A percentile compares a stretch with the other conserved stretches of the same genome.
These are phyloP conservation scores for Lysandra bellargus DNA, from an alignment of 2,888 invertebrate species.

Conservation along the genomic window DNA sequence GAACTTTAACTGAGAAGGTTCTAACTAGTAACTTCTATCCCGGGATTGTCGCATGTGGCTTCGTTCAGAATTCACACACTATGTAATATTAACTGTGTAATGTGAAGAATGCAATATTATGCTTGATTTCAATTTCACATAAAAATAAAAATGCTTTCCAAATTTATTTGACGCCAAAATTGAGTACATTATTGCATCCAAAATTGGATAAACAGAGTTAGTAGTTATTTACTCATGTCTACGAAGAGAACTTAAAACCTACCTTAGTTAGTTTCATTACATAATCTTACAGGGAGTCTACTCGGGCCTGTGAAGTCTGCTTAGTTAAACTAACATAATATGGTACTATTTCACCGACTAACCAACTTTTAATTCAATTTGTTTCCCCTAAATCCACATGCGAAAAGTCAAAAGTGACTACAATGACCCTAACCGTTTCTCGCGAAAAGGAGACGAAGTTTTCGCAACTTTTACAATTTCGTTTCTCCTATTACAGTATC, in stretches of 20 bases:
- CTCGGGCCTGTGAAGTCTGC: neutral
- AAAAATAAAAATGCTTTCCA: too few species aligned
- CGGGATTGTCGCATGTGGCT: neutral
- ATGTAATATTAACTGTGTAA: neutral
- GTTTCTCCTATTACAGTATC: conserved; percentile 18
- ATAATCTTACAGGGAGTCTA: too few species aligned
- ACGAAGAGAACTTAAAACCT: too few species aligned
- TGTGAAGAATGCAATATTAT: too few species aligned
- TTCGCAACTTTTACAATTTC: conserved; percentile 12
- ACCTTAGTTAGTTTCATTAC: too few species aligned
- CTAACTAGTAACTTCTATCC: too few species aligned
- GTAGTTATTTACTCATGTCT: too few species aligned
- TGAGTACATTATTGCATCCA: too few species aligned
- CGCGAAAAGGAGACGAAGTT: neutral
- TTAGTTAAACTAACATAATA: neutral
- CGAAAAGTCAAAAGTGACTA: neutral
- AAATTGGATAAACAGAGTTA: too few species aligned
- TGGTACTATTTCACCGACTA: neutral
- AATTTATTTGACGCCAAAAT: too few species aligned
- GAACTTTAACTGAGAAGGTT: too few species aligned
- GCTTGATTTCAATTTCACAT: too few species aligned
- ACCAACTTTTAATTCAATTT: neutral
- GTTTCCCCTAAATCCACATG: neutral
- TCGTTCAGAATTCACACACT: neutral
- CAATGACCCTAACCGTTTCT: neutral